phyloP scores from a whole-genome alignment of 2,113 vertebrate species.

The Eublepharis macularius region DNA sequence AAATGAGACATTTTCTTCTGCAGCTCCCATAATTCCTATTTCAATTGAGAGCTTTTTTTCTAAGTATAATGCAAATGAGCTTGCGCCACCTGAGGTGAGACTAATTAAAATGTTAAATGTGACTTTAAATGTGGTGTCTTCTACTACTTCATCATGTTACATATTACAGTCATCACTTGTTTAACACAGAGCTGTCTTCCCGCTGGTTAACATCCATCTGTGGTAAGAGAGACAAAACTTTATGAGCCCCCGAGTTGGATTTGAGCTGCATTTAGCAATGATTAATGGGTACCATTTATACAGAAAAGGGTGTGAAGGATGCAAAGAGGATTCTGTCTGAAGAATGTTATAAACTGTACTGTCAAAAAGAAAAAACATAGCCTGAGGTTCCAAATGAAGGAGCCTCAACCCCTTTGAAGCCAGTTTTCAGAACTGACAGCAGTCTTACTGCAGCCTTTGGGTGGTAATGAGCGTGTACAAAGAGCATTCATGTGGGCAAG shows the following conservation, averaged over 20 bases:
- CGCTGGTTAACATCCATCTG: slow-evolving; percentile 25
- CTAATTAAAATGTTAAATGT: slow-evolving; percentile 38
- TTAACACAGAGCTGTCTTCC: slow-evolving; percentile 22
- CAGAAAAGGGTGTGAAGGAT: slow-evolving; percentile 2
- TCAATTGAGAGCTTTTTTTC: background rate
- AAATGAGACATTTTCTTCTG: slow-evolving; percentile 10
- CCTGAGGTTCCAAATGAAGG: background rate
- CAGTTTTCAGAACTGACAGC: background rate
- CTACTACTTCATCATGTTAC: slow-evolving; percentile 20
- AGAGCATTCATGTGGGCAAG: background rate
- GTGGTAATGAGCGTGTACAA: background rate
- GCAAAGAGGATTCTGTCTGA: slow-evolving; percentile 17
- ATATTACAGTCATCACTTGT: slow-evolving; percentile 6
- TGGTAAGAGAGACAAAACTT: slow-evolving; percentile 13
- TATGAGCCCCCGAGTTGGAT: slow-evolving; percentile 16
- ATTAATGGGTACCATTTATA: slow-evolving; percentile 23
- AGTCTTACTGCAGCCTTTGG: background rate
- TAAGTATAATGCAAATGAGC: slow-evolving; percentile 13
- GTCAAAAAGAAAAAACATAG: background rate
- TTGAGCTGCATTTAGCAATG: slow-evolving; percentile 19
- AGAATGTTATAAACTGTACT: slow-evolving; percentile 12
- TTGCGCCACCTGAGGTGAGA: slow-evolving; percentile 17
- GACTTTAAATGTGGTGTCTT: slow-evolving; percentile 24
- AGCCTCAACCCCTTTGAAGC: background rate
- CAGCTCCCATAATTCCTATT: background rate